Evolutionary conservation across 53 echinoderm and acorn worm genomes (phyloP), one percentile per base, ranked within the genome.

Genomic region (Patiria pectinifera): DNA sequence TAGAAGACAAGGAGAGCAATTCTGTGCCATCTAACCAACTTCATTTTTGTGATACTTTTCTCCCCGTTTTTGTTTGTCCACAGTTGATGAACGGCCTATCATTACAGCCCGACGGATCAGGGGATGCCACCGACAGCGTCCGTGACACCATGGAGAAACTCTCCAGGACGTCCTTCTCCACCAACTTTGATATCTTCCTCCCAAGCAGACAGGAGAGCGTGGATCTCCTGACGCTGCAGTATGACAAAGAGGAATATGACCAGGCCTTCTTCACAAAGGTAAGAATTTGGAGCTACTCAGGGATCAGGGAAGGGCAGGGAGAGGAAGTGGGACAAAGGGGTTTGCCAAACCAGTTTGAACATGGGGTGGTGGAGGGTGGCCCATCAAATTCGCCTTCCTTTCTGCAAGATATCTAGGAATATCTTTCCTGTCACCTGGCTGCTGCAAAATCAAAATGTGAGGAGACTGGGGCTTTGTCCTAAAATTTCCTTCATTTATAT

Each of bases 191-290:
- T 45, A 83, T 85, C 2, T 97, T 95, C 66, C 96, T 95, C 83
- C 89, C 96, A 1, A 95, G 97, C 69, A 62, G 48, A 11, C 94
- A 91, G 48, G 95, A 94, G 61, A 99, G 99, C 82, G 93, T 99
- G 10, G 99, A 99, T 82, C 70, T 97, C 81, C 78, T 93, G 53
- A 95, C 99, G 16, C 59, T 98, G 78, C 94, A 94, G 15, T 99
- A 99, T 45, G 99, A 99, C 82, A 87, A 93, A 45, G 94, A 93
- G 70, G 99, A 99, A 69, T 99, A 99, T 62, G 95, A 99, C 78
- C 47, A 86, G 21, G 95, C 93, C 26, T 99, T 99, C 85, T 99
- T 97, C 90, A 93, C 93, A 45, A 89, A 93, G 25, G 59, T 71
- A 3, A 53, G 86, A 69, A 15, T 35, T 35, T 35, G 35, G 35